Base-by-base conservation (phyloP, 2,888 invertebrate genomes). In the Nomada hirtipes region DNA sequence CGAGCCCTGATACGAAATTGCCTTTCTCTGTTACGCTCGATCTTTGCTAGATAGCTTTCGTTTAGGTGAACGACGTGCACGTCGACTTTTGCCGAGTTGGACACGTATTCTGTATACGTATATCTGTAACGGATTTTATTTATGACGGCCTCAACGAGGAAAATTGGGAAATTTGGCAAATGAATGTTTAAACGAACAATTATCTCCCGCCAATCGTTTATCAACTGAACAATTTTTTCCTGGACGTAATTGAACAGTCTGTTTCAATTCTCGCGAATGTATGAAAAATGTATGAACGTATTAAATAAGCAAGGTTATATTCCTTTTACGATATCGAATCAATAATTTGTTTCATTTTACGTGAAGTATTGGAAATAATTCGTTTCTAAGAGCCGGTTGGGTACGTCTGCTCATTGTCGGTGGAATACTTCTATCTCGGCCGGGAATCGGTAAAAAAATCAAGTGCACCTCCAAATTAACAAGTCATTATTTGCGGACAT, bases 1-100 rank as follows among this genome's bases (percentile, higher is more conserved):
- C 71, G 53, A 67, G 61, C 53, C 52, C 72, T 63, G 60, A 74
- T 74, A 60, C 60, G 60, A 71, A 64, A 80, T 83, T 79, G 70
- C 71, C 82, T 74, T 67, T 72, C 76, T 82, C 79, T 29, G 42
- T 36, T 36, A 29, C 59, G 47, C 13, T 7, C 52, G 71, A 26
- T 29, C 23, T 36, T 36, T 50, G n/a, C 53, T 3, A 52, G 57
- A 76, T 81, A 60, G n/a, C n/a, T 47, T 50, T 60, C 29, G n/a
- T n/a, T 57, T 7, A n/a, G 4, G 7, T 20, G 42, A 60, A 36
- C 13, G 13, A 50, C 65, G 65, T 2, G 50, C 4, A 7, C 47
- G 50, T 59, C 55, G 23, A 13, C 44, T n/a, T 71, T n/a, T 15
- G 10, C 20, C 10, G 23, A 2, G 13, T 44, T 50, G 2, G 59